Evolutionary conservation across 2,888 invertebrate species (phyloP), one percentile per base, ranked within the genome.

Genomic region (Pemphredon lugubris): DNA sequence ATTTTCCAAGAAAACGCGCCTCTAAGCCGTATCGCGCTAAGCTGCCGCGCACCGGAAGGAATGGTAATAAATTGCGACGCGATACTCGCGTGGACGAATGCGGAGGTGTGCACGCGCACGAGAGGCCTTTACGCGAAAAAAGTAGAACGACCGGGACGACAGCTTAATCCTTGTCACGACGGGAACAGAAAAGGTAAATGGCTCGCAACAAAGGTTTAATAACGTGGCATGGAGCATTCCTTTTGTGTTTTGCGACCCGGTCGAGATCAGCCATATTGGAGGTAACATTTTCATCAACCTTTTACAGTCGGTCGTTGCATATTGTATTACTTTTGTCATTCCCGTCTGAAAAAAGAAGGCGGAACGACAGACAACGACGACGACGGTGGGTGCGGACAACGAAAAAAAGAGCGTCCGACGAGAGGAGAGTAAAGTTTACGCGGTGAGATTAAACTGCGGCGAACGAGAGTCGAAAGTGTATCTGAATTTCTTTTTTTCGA

Each of bases 151-250:
- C 3, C 7, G 7, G 14, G 13, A 3, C 13, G 39, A 9, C 23
- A 37, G 20, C 26, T 61, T 71, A 57, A 71, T 71, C 67, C 55
- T 34, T 18, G 67, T 61, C 55, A 13, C 55, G 21, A 16, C 1
- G 40, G 14, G 57, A 65, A 51, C 61, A 42, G 65, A 26, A 57
- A 30, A 54, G 57, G 60, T 61, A 73, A 68, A 60, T 45, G 55
- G 66, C 45, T 58, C 18, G 66, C 66, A 64, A 78, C 72, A 63
- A 75, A 65, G 77, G 66, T 75, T 78, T 71, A 75, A 77, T 77
- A 75, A 77, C 66, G 66, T 48, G 26, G 21, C 50, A 57, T 60
- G 50, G 37, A 2, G 50, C 40, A 70, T 73, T 78, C 71, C 71
- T 68, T 73, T 61, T 72, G 72, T 63, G 60, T 45, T 50, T 39